These are phyloP conservation scores for Eupithecia pulchellata DNA, from an alignment of 2,888 invertebrate species.

Conservation along the genomic window DNA sequence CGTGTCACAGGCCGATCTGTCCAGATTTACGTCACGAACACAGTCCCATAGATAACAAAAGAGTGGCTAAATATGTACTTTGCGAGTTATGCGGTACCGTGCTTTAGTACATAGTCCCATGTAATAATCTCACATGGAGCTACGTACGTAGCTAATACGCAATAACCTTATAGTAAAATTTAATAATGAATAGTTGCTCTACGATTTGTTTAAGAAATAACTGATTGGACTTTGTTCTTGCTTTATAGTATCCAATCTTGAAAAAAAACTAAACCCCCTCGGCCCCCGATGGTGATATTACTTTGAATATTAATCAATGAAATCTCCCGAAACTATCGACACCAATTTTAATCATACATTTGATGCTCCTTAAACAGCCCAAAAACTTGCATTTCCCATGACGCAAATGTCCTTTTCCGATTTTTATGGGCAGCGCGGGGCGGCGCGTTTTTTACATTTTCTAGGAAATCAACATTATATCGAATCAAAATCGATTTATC, in stretches of 20 bases:
- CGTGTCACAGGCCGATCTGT: conserved; percentile 30
- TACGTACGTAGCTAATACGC: neutral
- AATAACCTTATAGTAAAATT: neutral
- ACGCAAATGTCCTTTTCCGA: neutral
- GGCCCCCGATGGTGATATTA: neutral
- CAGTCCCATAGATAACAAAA: neutral
- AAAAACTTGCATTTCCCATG: neutral
- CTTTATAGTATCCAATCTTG: neutral
- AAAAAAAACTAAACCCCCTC: neutral
- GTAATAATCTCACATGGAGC: neutral
- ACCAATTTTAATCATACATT: neutral
- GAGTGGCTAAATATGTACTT: neutral
- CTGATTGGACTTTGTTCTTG: neutral
- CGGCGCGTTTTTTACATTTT: neutral
- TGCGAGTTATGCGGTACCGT: neutral
- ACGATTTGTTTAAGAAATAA: neutral
- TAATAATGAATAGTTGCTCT: neutral
- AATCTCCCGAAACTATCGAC: neutral
- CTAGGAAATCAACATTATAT: neutral
- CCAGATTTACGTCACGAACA: conserved; percentile 49
- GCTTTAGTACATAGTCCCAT: neutral
- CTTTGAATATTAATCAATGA: neutral
- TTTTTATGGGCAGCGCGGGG: neutral
- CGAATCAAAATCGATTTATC: neutral
- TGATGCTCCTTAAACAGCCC: neutral